Evolutionary conservation across 2,113 vertebrate genomes (phyloP).

Genomic region (Chloropsis cyanopogon): DNA sequence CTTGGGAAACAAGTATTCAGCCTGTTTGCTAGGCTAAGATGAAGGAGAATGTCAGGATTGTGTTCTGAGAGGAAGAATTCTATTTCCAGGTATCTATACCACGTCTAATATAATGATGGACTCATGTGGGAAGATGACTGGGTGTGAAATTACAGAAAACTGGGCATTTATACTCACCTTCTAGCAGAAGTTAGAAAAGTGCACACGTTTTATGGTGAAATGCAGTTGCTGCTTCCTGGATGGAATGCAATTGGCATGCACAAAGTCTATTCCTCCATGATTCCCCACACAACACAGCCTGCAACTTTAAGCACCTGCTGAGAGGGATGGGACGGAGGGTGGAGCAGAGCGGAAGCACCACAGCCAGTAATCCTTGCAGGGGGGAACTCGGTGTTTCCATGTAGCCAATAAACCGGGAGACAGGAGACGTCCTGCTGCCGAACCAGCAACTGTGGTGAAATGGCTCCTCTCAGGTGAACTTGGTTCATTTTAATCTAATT

Average conservation of each 20-base stretch:
- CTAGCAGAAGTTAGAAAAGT: neutral
- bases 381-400: fast-evolving
- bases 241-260: fast-evolving
- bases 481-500: neutral
- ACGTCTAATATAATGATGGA: neutral
- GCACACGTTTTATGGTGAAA: fast-evolving
- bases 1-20: neutral
- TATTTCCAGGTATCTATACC: neutral
- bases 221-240: neutral
- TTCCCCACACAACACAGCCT: neutral
- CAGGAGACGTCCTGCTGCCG: fast-evolving
- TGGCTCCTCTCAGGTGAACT: neutral
- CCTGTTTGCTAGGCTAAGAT: neutral
- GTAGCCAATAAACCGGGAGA: neutral
- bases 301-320: neutral
- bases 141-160: neutral
- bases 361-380: neutral
- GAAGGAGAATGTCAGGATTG: neutral
- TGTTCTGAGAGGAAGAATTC: neutral
- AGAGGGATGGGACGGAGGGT: neutral
- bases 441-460: neutral
- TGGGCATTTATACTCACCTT: neutral
- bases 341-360: neutral
- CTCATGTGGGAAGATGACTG: neutral
- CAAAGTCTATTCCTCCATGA: neutral